Percentiles rank a stretch among this genome's conserved stretches.
Conservation (phyloP, 23 tunicate species). For the Pegea sp. region DNA sequence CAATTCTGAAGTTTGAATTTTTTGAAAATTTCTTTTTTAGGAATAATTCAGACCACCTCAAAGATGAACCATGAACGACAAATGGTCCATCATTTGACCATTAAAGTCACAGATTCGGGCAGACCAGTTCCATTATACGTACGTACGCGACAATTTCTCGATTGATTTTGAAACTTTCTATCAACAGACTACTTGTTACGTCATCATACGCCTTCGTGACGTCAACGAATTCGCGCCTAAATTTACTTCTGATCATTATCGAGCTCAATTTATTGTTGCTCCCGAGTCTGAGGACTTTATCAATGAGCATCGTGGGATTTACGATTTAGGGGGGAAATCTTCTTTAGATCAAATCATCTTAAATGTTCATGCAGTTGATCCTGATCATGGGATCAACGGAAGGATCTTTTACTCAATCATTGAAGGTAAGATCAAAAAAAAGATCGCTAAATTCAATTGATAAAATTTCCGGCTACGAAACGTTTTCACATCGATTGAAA, state of each 20-base stretch:
- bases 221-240: slow-evolving; percentile 33
- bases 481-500: too few species aligned
- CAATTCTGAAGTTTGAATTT: too few species aligned
- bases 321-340: slow-evolving; percentile 6
- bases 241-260: slow-evolving; percentile 14
- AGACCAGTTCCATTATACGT: too few species aligned
- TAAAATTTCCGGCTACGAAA: too few species aligned
- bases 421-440: slow-evolving; percentile 20
- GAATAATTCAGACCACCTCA: too few species aligned
- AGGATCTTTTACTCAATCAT: slow-evolving; percentile 21
- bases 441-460: too few species aligned
- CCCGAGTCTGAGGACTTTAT: slow-evolving; percentile 6
- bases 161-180: too few species aligned
- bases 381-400: slow-evolving; percentile 26
- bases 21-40: too few species aligned
- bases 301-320: slow-evolving; percentile 4
- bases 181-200: slow-evolving; percentile 30
- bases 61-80: too few species aligned
- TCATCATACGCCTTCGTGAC: slow-evolving; percentile 23
- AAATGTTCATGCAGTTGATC: slow-evolving; percentile 20
- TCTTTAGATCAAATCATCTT: slow-evolving; percentile 2
- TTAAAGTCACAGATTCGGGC: slow-evolving; percentile 29
- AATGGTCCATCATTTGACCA: slow-evolving; percentile 9
- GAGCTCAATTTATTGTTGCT: slow-evolving; percentile 6
- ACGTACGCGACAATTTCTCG: too few species aligned